A percentile compares a stretch with the other conserved stretches of the same genome.
phyloP scores from a whole-genome alignment of 1,140 invertebrate genomes.

The Cephus cinctus region DNA sequence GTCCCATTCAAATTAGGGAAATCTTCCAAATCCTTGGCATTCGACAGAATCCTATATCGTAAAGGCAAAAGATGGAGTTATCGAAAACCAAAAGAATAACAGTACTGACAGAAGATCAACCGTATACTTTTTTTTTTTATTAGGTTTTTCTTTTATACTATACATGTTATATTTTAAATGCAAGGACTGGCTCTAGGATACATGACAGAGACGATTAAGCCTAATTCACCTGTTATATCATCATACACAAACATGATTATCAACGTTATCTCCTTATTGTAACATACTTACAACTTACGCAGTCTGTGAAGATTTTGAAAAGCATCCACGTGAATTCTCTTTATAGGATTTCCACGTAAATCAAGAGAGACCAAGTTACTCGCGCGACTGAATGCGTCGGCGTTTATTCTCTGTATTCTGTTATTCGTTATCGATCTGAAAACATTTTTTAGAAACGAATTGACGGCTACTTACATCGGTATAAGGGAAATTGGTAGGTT shows the following conservation, averaged over 20 bases:
- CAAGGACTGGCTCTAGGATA: too few species aligned
- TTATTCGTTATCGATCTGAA: slow-evolving; percentile 70
- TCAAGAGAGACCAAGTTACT: slow-evolving; percentile 65
- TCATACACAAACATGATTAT: too few species aligned
- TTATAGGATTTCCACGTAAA: slow-evolving; percentile 70
- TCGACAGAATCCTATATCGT: slow-evolving; percentile 76
- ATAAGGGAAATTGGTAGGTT: slow-evolving; percentile 5
- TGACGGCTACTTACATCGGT: not conserved
- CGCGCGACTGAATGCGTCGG: slow-evolving; percentile 60
- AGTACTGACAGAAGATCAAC: not conserved
- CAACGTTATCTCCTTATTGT: too few species aligned
- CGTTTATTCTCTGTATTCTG: slow-evolving; percentile 64
- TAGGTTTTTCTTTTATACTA: too few species aligned
- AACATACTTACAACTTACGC: slow-evolving; percentile 71
- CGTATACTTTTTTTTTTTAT: too few species aligned
- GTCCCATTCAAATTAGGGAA: slow-evolving; percentile 84
- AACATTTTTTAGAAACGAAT: slow-evolving; percentile 15
- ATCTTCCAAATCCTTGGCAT: slow-evolving; percentile 71
- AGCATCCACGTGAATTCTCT: slow-evolving; percentile 63
- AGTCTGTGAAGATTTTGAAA: slow-evolving; percentile 67
- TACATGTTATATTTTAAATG: too few species aligned
- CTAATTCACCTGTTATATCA: too few species aligned
- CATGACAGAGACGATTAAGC: too few species aligned
- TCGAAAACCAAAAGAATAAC: slow-evolving; percentile 8
- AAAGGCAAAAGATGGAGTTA: slow-evolving; percentile 1